Evolutionary conservation across 2,888 invertebrate genomes (phyloP).

Genomic region (Apomyelois bistriatella): DNA sequence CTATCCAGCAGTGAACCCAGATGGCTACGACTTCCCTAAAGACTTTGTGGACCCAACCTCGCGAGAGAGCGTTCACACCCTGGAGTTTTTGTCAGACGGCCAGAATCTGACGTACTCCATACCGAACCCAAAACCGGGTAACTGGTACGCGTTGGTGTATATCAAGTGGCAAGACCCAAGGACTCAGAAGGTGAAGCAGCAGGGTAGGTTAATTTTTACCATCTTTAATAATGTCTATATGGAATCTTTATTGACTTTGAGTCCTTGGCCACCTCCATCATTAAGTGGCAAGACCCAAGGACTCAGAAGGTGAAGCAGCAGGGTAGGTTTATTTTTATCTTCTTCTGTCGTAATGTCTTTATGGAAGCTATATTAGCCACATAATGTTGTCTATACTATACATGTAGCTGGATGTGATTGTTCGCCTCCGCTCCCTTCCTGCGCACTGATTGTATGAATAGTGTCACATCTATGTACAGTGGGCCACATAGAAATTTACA

Average conservation of each 20-base stretch:
- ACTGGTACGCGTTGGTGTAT: constrained; percentile 90
- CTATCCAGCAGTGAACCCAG: constrained; percentile 90
- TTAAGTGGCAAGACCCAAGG: constrained; percentile 88
- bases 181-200: constrained; percentile 84
- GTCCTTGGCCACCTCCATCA: no score
- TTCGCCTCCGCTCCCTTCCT: constrained; percentile 2
- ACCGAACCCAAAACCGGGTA: constrained; percentile 84
- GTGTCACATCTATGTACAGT: neutral
- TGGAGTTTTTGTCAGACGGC: constrained; percentile 82
- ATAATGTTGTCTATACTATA: no score
- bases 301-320: constrained; percentile 86
- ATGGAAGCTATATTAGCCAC: no score
- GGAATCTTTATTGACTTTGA: no score
- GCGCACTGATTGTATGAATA: neutral
- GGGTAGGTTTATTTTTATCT: constrained; percentile 68
- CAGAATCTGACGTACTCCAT: constrained; percentile 80
- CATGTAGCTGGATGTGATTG: neutral
- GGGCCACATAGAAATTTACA: no score
- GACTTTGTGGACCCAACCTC: constrained; percentile 75
- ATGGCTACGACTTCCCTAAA: constrained; percentile 87
- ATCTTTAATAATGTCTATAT: neutral
- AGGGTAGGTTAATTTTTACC: constrained; percentile 75
- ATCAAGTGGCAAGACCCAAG: constrained; percentile 88
- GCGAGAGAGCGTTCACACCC: constrained; percentile 71
- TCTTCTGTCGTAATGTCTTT: no score